These are phyloP conservation scores for Harpalus rufipes DNA, from an alignment of 2,888 invertebrate genomes.

Conservation along the genomic window DNA sequence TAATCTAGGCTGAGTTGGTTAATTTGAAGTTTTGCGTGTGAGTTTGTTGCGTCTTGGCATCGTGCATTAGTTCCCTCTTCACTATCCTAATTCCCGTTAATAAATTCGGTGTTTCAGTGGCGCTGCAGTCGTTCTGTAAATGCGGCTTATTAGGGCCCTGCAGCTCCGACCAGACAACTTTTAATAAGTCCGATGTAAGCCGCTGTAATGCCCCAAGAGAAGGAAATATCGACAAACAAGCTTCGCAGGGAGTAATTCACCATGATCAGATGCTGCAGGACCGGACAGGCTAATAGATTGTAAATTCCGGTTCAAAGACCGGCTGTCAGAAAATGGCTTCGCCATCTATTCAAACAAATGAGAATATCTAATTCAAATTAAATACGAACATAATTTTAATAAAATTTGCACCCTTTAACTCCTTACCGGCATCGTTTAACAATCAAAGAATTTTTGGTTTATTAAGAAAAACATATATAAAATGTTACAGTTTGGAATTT, in stretches of 20 bases:
- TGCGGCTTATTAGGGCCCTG: constrained; percentile 62
- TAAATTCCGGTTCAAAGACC: neutral
- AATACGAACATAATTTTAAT: no score
- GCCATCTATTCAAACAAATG: neutral
- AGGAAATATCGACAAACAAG: constrained; percentile 62
- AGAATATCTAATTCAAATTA: neutral
- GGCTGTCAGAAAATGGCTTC: no score
- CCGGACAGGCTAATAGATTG: constrained; percentile 36
- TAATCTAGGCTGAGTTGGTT: neutral
- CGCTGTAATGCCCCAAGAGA: constrained; percentile 51
- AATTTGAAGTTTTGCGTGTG: neutral
- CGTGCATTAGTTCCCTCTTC: constrained; percentile 57
- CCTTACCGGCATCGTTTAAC: no score
- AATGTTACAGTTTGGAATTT: no score
- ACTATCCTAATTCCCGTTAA: constrained; percentile 64
- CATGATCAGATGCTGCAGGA: constrained; percentile 26
- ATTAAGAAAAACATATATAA: no score
- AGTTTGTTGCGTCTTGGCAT: constrained; percentile 4
- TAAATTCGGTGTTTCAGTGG: constrained; percentile 58
- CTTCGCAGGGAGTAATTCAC: constrained; percentile 8
- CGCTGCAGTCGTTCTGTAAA: constrained; percentile 62
- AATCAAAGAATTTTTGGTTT: no score
- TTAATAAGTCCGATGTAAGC: constrained; percentile 66
- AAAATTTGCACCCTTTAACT: no score
- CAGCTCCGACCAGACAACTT: constrained; percentile 49